These are phyloP conservation scores for Drosophila mimica DNA, from an alignment of 2,888 invertebrate genomes.

Conservation along the genomic window DNA sequence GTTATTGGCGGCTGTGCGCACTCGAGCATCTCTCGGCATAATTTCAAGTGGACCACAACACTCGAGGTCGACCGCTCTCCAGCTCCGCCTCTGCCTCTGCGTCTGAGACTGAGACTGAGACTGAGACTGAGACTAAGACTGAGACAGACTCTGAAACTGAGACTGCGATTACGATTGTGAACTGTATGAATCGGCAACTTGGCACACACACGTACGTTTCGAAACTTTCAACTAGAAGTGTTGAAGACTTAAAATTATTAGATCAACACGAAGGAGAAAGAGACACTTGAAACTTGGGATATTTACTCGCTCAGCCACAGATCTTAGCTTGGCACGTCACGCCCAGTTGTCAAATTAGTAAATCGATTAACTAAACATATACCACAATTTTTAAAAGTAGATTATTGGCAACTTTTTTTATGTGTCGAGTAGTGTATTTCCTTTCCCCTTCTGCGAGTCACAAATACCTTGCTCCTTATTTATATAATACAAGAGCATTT, in stretches of 20 bases:
- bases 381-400: neutral
- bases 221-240: neutral
- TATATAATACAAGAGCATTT: neutral
- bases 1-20: slow-evolving; percentile 77
- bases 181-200: slow-evolving; percentile 30
- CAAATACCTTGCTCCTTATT: neutral
- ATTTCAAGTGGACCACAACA: slow-evolving; percentile 78
- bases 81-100: slow-evolving; percentile 17
- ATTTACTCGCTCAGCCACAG: neutral
- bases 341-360: no score
- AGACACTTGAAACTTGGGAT: neutral
- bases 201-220: slow-evolving; percentile 33
- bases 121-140: slow-evolving; percentile 1
- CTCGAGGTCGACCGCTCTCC: slow-evolving; percentile 56
- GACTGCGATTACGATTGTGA: slow-evolving; percentile 6
- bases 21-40: slow-evolving; percentile 78
- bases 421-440: neutral
- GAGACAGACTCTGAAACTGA: neutral
- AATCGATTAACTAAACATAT: neutral
- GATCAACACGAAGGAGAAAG: neutral
- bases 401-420: neutral
- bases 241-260: neutral
- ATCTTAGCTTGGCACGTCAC: neutral
- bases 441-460: neutral
- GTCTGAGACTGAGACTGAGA: neutral